phyloP scores from a whole-genome alignment of 2,888 invertebrate species.

The Ophioninae sp. region DNA sequence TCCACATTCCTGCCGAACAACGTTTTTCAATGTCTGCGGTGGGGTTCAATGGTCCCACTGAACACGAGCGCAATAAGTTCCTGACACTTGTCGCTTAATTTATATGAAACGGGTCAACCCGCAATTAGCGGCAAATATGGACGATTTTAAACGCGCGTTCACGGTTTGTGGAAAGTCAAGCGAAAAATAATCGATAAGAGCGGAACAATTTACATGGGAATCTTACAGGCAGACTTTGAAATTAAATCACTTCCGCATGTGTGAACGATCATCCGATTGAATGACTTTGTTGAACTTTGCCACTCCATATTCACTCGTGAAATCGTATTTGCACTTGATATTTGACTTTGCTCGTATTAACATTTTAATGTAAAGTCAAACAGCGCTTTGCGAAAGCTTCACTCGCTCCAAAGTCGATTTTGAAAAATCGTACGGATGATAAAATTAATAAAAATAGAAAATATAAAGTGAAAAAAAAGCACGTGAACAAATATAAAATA shows the following conservation, averaged over 20 bases:
- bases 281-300: neutral
- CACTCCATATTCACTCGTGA: neutral
- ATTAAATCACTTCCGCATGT: neutral
- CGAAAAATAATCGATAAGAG: neutral
- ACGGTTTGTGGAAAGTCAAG: neutral
- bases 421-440: no score
- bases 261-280: neutral
- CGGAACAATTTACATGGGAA: neutral
- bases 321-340: neutral
- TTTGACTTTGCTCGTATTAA: neutral
- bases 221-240: neutral
- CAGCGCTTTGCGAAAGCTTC: no score
- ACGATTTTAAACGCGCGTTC: neutral
- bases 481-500: no score
- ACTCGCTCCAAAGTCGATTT: no score
- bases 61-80: neutral
- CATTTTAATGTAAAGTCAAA: neutral
- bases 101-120: neutral
- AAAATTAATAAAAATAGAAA: no score
- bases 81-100: neutral
- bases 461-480: no score
- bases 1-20: neutral
- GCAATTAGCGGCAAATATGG: neutral
- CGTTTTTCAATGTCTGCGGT: neutral
- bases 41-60: neutral